Evolutionary conservation across 1,140 invertebrate genomes (phyloP).

Genomic region (Cotesia vestalis): DNA sequence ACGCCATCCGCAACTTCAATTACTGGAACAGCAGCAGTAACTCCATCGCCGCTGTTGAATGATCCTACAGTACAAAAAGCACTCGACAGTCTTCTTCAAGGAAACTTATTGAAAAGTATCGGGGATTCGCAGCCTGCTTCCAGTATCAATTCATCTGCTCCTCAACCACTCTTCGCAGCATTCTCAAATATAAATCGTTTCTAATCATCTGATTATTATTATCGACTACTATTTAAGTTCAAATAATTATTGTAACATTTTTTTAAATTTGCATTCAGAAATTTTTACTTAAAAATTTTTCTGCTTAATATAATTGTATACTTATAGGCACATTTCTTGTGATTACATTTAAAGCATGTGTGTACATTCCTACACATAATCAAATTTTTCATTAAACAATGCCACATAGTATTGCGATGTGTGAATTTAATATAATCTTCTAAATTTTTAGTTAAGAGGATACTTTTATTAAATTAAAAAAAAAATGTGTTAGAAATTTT

Average conservation of each 20-base stretch:
- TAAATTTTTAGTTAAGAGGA: too few species aligned
- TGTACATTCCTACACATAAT: constrained; percentile 8
- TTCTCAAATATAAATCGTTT: constrained; percentile 62
- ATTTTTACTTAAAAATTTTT: too few species aligned
- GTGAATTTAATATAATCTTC: too few species aligned
- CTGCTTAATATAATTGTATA: too few species aligned
- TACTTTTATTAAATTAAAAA: too few species aligned
- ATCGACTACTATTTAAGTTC: constrained; percentile 13
- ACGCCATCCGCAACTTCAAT: constrained; percentile 45
- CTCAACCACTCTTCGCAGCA: constrained; percentile 61
- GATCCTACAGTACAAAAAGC: constrained; percentile 81
- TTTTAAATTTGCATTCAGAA: too few species aligned
- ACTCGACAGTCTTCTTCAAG: constrained; percentile 76
- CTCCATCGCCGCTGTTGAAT: constrained; percentile 70
- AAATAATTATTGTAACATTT: constrained; percentile 10
- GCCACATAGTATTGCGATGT: too few species aligned
- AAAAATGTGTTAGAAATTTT: too few species aligned
- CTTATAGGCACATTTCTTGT: background rate
- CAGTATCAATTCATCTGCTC: background rate
- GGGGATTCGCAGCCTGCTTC: constrained; percentile 53
- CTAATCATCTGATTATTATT: constrained; percentile 43
- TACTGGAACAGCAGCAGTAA: constrained; percentile 50
- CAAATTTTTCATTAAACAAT: background rate
- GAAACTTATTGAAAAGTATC: constrained; percentile 70
- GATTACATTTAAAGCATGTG: background rate